Conservation (phyloP, 2,797 vertebrate species). For the Pterois miles region DNA sequence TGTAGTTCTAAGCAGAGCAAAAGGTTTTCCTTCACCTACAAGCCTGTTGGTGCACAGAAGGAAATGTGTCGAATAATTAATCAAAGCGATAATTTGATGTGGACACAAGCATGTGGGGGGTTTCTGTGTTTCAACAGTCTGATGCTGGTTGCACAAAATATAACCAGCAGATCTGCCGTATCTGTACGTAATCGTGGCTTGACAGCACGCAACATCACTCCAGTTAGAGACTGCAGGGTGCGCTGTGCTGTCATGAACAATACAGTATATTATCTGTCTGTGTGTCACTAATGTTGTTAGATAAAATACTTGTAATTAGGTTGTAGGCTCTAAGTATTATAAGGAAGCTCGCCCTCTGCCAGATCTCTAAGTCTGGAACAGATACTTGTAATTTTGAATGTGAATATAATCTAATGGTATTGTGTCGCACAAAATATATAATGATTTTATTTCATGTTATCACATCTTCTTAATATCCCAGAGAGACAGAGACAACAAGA, state of each 20-base stretch:
- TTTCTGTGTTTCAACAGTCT: no score
- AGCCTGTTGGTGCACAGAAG: no score
- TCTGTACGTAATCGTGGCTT: no score
- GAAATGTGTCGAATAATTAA: no score
- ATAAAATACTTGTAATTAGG: neutral
- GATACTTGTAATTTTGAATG: neutral
- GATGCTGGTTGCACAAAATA: no score
- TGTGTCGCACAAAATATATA: neutral
- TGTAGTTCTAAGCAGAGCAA: no score
- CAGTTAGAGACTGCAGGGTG: no score
- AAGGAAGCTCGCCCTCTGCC: neutral
- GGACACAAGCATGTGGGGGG: no score
- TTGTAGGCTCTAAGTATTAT: neutral
- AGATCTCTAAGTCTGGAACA: neutral
- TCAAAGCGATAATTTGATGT: no score
- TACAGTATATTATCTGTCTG: neutral
- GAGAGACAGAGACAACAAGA: constrained; percentile 16
- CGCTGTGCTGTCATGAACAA: neutral
- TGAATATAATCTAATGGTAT: neutral
- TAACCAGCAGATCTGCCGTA: no score
- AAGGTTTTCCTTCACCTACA: no score
- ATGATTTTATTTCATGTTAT: constrained; percentile 1
- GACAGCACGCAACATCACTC: no score
- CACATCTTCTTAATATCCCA: neutral
- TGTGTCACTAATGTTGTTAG: neutral